These are phyloP conservation scores for Biston stratarius DNA, from an alignment of 2,888 invertebrate genomes.

Conservation along the genomic window DNA sequence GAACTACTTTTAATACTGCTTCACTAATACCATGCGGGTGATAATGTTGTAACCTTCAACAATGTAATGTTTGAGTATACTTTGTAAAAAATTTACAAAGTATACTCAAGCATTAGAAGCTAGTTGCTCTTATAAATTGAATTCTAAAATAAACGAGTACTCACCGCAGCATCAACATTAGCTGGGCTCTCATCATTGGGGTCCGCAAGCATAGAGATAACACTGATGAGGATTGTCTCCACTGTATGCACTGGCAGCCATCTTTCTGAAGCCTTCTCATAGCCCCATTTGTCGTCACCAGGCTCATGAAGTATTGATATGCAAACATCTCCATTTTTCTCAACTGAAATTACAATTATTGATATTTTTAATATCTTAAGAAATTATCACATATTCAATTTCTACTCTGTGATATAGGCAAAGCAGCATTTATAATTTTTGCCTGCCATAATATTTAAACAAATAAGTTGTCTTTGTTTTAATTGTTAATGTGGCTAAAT, in stretches of 20 bases:
- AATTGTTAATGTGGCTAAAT: too few species aligned
- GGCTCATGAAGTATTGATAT: conserved; percentile 99
- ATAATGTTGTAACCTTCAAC: too few species aligned
- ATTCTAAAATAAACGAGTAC: conserved; percentile 61
- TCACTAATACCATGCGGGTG: too few species aligned
- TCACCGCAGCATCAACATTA: conserved; percentile 99
- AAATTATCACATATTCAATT: too few species aligned
- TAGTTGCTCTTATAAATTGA: not conserved
- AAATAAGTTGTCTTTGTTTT: too few species aligned
- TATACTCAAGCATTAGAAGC: not conserved
- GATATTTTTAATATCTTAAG: not conserved
- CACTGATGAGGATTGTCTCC: conserved; percentile 99
- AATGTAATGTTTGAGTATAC: too few species aligned
- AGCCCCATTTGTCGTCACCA: conserved; percentile 99
- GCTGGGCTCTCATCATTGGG: conserved; percentile 99
- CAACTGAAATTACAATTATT: conserved; percentile 88
- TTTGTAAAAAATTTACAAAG: too few species aligned
- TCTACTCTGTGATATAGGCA: too few species aligned
- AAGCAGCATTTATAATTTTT: too few species aligned
- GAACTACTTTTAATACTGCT: too few species aligned
- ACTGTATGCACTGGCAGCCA: conserved; percentile 99
- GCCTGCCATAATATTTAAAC: too few species aligned
- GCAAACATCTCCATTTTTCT: conserved; percentile 98
- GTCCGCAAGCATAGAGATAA: conserved; percentile 99
- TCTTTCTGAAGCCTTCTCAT: conserved; percentile 98